Evolutionary conservation across 2,797 vertebrate genomes (phyloP).

Genomic region (Tragopan temminckii): DNA sequence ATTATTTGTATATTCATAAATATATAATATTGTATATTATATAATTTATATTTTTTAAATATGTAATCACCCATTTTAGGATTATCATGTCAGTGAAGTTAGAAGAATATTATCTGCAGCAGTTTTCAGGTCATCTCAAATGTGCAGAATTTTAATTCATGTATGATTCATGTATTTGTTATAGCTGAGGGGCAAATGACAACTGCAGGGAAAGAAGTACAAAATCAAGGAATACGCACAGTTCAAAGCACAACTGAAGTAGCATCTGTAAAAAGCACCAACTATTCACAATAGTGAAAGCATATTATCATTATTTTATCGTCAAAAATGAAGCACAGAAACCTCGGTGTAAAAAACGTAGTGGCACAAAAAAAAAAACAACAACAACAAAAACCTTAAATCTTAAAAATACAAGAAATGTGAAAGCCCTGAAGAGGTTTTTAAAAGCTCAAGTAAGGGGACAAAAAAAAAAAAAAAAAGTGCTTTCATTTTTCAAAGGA

Average conservation of each 20-base stretch:
- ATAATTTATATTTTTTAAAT: too few species aligned
- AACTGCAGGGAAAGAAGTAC: not conserved
- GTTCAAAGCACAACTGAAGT: not conserved
- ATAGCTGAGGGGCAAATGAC: not conserved
- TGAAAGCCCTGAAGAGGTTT: not conserved
- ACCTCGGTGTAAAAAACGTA: not conserved
- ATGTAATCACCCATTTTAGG: not conserved
- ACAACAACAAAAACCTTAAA: not conserved
- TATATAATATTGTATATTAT: too few species aligned
- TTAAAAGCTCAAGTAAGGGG: not conserved
- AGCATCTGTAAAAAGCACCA: not conserved
- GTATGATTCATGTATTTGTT: not conserved
- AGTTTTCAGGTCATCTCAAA: not conserved
- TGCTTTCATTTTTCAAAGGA: not conserved
- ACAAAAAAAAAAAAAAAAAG: not conserved
- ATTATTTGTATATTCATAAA: not conserved
- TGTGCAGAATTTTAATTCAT: not conserved
- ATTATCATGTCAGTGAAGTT: not conserved
- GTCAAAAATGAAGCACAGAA: not conserved
- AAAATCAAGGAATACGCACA: not conserved
- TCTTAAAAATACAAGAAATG: not conserved
- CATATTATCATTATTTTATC: not conserved
- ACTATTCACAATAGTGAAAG: not conserved
- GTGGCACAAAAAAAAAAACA: not conserved
- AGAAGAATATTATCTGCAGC: not conserved